Base-by-base conservation (phyloP, 53 echinoderm and acorn worm genomes). In the Stichopus horrens region DNA sequence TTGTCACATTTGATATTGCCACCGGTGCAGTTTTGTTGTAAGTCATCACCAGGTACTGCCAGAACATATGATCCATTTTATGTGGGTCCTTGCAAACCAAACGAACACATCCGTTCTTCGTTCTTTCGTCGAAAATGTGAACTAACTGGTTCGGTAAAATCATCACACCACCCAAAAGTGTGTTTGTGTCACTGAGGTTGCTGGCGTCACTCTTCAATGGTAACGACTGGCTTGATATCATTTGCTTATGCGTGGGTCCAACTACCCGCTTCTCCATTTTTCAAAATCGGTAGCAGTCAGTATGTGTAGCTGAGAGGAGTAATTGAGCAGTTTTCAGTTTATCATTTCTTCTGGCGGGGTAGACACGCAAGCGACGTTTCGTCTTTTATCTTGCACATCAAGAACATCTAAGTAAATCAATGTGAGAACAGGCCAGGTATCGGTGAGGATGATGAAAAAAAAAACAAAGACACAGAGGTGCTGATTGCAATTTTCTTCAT, bases 1-100 rank as follows among this genome's bases (percentile, higher is more conserved):
- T 68, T n/a, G 71, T 68, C 71, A 68, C 71, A 68, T 68, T 68
- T 68, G 71, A 68, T 19, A 68, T 68, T 18, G 18, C 71, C 71
- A 68, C 71, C 6, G 71, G 71, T n/a, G 71, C 71, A 18, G 71
- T 68, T 68, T 68, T 68, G 18, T 68, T 19, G 18, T 68, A 68
- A 6, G 71, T 68, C 18, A 18, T n/a, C 0, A 68, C 71, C 13
- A 68, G 71, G 71, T 71, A 71, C 19, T 71, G 71, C 71, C 71
- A 71, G 19, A 71, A 5, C 71, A 71, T 71, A n/a, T 7, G 6
- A 71, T 71, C 18, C 20, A 5, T 5, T 18, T 71, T 20, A n/a
- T 71, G 71, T 16, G 71, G 71, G 71, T 71, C 18, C 71, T 71
- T 71, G n/a, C 71, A 71, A 13, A 71, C 71, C 14, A 71, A 20